Percentiles rank a stretch among this genome's conserved stretches.
phyloP scores from a whole-genome alignment of 2,797 vertebrate species.

The Oophaga sylvatica region DNA sequence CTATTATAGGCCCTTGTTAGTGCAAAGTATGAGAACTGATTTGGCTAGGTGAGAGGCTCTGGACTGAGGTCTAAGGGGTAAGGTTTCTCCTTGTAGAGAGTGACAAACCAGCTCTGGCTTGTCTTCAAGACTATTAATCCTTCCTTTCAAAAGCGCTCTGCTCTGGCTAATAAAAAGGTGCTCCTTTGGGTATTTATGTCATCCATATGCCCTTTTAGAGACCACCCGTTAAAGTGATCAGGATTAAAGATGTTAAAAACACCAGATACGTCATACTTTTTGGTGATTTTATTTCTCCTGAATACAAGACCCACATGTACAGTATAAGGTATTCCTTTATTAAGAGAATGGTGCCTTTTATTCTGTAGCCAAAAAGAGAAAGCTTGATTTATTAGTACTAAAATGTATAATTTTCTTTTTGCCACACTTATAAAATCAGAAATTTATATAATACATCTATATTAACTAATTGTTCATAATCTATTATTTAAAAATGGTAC shows the following conservation, averaged over 20 bases:
- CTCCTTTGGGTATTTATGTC: too few species aligned
- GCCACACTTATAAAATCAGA: not conserved
- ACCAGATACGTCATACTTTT: not conserved
- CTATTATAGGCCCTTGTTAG: too few species aligned
- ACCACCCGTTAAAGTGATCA: too few species aligned
- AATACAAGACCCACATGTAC: not conserved
- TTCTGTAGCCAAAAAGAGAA: not conserved
- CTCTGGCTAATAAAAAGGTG: too few species aligned
- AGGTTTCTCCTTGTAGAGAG: too few species aligned
- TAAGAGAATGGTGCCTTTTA: not conserved
- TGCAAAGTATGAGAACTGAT: too few species aligned
- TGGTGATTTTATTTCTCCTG: not conserved
- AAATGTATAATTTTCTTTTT: not conserved
- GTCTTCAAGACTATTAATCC: too few species aligned
- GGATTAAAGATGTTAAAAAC: not conserved
- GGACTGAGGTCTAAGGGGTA: too few species aligned
- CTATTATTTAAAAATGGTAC: not conserved
- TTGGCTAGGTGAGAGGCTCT: too few species aligned
- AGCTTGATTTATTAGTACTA: not conserved
- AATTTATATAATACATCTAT: not conserved
- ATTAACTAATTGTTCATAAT: not conserved
- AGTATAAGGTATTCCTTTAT: not conserved
- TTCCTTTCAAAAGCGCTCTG: too few species aligned
- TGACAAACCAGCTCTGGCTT: too few species aligned
- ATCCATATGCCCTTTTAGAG: too few species aligned